These are phyloP conservation scores for Euphydryas editha DNA, from an alignment of 2,888 invertebrate species.

Conservation along the genomic window DNA sequence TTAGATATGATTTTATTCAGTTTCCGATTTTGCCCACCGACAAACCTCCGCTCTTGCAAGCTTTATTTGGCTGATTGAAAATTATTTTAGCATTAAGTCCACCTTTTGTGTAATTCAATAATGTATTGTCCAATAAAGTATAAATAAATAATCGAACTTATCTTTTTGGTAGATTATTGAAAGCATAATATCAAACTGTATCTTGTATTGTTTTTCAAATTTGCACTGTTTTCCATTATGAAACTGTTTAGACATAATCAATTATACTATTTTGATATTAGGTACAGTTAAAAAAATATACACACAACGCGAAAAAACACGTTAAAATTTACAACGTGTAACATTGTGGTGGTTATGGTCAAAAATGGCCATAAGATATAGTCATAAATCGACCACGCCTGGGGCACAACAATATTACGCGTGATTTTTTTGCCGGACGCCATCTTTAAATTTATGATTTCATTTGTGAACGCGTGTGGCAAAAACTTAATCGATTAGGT, in stretches of 20 bases:
- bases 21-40: no score
- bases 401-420: constrained; percentile 53
- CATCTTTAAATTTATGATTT: constrained; percentile 75
- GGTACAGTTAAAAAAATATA: neutral
- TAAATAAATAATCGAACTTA: no score
- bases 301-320: constrained; percentile 8
- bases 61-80: no score
- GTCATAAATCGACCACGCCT: constrained; percentile 75
- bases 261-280: neutral
- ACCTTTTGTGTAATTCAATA: no score
- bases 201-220: no score
- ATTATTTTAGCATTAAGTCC: no score
- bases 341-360: constrained; percentile 43
- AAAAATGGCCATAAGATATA: constrained; percentile 57
- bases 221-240: no score
- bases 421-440: constrained; percentile 68
- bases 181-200: no score
- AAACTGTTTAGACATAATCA: neutral
- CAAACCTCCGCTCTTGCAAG: no score
- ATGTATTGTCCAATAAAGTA: no score
- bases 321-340: constrained; percentile 27
- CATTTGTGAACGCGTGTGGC: constrained; percentile 68
- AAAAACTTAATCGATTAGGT: constrained; percentile 74
- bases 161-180: no score
- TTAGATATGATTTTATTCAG: no score